Conservation (phyloP, 1,140 invertebrate genomes). For the Eupristina koningsbergeri region DNA sequence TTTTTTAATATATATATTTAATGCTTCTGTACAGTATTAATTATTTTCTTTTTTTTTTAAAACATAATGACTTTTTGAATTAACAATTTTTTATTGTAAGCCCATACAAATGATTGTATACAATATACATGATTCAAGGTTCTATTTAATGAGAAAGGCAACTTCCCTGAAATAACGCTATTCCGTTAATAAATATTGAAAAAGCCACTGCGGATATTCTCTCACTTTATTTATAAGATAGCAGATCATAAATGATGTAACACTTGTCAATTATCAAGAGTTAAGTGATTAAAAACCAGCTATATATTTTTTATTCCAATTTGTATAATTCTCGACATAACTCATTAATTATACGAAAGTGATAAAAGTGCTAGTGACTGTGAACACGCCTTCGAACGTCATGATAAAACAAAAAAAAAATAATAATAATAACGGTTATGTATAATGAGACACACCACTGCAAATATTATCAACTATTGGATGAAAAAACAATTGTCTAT, state of each 20-base stretch:
- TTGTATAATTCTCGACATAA: not conserved
- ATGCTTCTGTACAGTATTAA: not conserved
- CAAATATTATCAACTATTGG: not conserved
- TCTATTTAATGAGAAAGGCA: conserved; percentile 40
- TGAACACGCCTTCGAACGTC: not conserved
- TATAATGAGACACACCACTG: not conserved
- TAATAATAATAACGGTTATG: not conserved
- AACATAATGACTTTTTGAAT: not conserved
- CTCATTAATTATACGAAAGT: not conserved
- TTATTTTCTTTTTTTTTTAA: not conserved
- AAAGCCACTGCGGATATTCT: conserved; percentile 25
- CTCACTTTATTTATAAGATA: conserved; percentile 22
- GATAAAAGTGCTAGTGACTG: not conserved
- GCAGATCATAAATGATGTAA: conserved; percentile 26
- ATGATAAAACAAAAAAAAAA: not conserved
- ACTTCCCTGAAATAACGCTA: conserved; percentile 33
- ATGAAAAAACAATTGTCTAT: not conserved
- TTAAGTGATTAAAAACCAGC: not conserved
- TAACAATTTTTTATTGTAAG: conserved; percentile 13
- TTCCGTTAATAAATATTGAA: conserved; percentile 19
- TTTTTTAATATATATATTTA: not conserved
- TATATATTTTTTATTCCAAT: not conserved
- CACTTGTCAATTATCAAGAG: not conserved
- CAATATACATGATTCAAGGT: conserved; percentile 35
- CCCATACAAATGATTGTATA: conserved; percentile 19